Conservation (phyloP, 2,113 vertebrate species). For the Pelobates fuscus region DNA sequence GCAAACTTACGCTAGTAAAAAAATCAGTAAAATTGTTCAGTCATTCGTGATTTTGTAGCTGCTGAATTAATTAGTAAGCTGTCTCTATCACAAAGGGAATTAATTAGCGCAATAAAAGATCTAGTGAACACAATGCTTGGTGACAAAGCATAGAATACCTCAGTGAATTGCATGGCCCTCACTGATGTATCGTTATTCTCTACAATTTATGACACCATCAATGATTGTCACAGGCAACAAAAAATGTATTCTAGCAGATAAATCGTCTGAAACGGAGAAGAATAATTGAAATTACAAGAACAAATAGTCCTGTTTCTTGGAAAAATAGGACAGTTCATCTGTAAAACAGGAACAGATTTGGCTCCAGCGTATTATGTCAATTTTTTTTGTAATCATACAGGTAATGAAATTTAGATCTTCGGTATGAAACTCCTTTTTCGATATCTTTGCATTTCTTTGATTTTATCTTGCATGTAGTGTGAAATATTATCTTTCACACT, state of each 20-base stretch:
- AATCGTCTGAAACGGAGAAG: constrained; percentile 18
- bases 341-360: not conserved
- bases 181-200: constrained; percentile 22
- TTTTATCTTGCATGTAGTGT: no score
- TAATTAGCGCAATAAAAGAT: constrained; percentile 36
- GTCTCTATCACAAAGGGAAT: constrained; percentile 26
- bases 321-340: not conserved
- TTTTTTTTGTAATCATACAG: no score
- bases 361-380: no score
- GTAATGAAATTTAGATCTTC: no score
- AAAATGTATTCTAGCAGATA: constrained; percentile 33
- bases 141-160: constrained; percentile 27
- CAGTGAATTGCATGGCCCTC: constrained; percentile 10
- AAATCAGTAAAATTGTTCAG: constrained; percentile 12
- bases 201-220: constrained; percentile 31
- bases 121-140: constrained; percentile 7
- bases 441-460: no score
- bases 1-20: not conserved
- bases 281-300: constrained; percentile 21
- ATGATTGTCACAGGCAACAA: constrained; percentile 13
- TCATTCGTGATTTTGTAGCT: constrained; percentile 8
- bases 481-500: no score
- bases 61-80: constrained; percentile 39
- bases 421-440: no score
- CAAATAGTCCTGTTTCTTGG: not conserved